phyloP scores from a whole-genome alignment of 2,888 invertebrate genomes.

The Epicampocera succincta region DNA sequence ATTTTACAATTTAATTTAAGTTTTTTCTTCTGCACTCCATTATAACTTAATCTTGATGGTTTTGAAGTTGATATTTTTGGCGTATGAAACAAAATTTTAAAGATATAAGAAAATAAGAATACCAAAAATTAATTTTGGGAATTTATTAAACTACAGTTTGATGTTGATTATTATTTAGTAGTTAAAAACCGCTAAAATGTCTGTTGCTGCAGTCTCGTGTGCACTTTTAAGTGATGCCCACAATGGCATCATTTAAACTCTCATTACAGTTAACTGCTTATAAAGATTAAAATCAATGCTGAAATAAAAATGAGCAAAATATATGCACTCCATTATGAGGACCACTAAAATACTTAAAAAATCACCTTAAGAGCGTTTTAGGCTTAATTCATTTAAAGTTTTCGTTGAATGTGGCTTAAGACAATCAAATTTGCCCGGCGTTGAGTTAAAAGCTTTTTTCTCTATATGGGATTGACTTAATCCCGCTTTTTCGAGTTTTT shows the following conservation, averaged over 20 bases:
- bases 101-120: not conserved
- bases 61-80: conserved; percentile 55
- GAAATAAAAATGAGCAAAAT: conserved; percentile 48
- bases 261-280: conserved; percentile 72
- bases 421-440: conserved; percentile 23
- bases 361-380: conserved; percentile 47
- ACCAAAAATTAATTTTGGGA: conserved; percentile 47
- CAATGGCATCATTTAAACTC: conserved; percentile 71
- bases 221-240: conserved; percentile 48
- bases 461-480: conserved; percentile 40
- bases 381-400: conserved; percentile 43
- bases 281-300: conserved; percentile 66
- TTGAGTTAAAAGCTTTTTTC: not conserved
- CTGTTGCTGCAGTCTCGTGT: conserved; percentile 4
- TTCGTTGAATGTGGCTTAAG: conserved; percentile 21
- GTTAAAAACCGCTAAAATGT: conserved; percentile 24
- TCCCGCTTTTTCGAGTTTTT: conserved; percentile 54
- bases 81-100: not conserved
- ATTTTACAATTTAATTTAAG: conserved; percentile 52
- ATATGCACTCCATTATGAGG: not conserved
- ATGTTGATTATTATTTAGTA: conserved; percentile 26
- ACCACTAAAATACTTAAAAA: conserved; percentile 10
- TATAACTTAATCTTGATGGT: conserved; percentile 57
- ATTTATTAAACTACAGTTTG: conserved; percentile 61
- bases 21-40: conserved; percentile 10